A percentile compares a stretch with the other conserved stretches of the same genome.
These are phyloP conservation scores for Mormyrus hasselquistii DNA, from an alignment of 2,797 vertebrate genomes.

Conservation along the genomic window DNA sequence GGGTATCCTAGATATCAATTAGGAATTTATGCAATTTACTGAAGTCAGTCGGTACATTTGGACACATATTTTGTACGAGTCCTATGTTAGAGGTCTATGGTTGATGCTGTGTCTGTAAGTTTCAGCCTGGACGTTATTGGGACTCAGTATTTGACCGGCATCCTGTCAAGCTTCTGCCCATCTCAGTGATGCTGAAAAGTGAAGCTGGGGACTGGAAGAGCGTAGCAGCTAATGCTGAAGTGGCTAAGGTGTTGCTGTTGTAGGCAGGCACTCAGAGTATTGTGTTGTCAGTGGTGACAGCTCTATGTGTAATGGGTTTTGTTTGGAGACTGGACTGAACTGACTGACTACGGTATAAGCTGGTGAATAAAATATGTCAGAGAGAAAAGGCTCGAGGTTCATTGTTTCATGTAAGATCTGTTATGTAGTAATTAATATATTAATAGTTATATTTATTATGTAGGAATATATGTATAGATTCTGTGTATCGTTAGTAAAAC, in stretches of 20 bases:
- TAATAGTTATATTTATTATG: neutral
- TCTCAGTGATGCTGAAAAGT: neutral
- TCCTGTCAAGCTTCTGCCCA: neutral
- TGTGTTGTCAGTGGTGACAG: neutral
- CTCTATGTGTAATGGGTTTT: neutral
- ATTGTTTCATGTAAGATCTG: neutral
- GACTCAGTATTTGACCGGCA: no score
- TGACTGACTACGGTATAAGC: neutral
- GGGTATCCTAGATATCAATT: neutral
- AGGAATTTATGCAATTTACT: neutral
- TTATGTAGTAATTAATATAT: neutral
- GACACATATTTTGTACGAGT: neutral
- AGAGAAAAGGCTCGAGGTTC: neutral
- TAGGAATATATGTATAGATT: neutral
- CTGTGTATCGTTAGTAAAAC: neutral
- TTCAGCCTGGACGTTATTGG: neutral
- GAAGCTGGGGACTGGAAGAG: neutral
- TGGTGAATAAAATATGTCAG: neutral
- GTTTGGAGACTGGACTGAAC: neutral
- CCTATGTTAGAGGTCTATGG: neutral
- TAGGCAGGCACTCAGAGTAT: neutral
- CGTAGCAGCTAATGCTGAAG: neutral
- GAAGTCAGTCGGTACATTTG: neutral
- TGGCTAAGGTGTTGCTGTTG: neutral
- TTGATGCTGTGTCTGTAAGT: neutral